Conservation (phyloP, 2,888 invertebrate genomes). For the Dynastes maya region DNA sequence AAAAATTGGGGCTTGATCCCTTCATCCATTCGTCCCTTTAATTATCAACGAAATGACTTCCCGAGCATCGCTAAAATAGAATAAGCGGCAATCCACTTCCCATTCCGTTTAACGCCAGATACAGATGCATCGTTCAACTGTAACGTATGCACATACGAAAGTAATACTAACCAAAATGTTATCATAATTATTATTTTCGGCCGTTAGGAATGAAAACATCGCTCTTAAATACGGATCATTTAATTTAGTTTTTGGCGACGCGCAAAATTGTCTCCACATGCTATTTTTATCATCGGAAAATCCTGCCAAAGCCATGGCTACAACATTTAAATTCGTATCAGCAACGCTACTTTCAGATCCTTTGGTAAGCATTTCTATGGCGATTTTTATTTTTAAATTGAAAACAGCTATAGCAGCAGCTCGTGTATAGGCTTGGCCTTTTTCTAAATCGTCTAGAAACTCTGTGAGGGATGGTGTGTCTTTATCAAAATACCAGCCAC, state of each 20-base stretch:
- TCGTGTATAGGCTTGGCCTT: constrained; percentile 82
- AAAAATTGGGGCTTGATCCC: too few relatives aligned
- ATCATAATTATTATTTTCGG: constrained; percentile 84
- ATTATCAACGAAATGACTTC: too few relatives aligned
- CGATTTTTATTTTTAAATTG: constrained; percentile 87
- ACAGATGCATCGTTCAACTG: too few relatives aligned
- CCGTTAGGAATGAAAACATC: constrained; percentile 91
- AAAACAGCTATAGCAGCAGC: constrained; percentile 95
- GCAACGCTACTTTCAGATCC: constrained; percentile 71
- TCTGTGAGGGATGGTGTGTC: constrained; percentile 74
- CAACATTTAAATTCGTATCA: constrained; percentile 73
- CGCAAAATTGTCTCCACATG: constrained; percentile 85
- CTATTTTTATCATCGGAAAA: constrained; percentile 88
- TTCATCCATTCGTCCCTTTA: too few relatives aligned
- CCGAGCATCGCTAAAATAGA: too few relatives aligned
- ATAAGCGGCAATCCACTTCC: too few relatives aligned
- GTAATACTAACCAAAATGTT: constrained; percentile 79
- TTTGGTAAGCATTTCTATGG: constrained; percentile 88
- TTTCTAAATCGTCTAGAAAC: constrained; percentile 81
- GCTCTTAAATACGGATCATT: constrained; percentile 93
- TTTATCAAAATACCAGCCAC: constrained; percentile 92
- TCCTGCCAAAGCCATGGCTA: constrained; percentile 89
- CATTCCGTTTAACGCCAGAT: too few relatives aligned
- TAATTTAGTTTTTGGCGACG: constrained; percentile 82
- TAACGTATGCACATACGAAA: too few relatives aligned